Evolutionary conservation across 2,888 invertebrate genomes (phyloP), one percentile per base, ranked within the genome.

Genomic region (Noctua fimbriata): DNA sequence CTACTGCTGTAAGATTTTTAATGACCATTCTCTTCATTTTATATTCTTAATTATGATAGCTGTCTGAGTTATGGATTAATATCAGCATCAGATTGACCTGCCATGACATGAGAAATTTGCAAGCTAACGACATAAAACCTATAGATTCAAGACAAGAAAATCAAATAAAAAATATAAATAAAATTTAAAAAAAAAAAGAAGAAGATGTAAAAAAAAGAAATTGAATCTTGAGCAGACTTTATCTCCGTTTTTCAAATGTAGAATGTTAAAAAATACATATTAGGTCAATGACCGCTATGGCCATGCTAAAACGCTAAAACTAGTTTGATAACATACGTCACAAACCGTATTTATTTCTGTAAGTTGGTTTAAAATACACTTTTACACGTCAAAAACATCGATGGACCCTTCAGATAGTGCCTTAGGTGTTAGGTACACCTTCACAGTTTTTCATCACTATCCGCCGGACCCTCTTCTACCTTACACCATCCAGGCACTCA

Each of bases 401-500:
- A 28, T 28, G 14, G 16, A 16, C 28, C 16, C 0, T 28, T 28
- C 6, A 60, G 28, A 28, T 28, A 60, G 60, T 28, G 28, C 28
- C 60, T 0, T 28, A 18, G 28, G 16, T 28, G 18, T 60, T 28
- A 28, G 1, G 28, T n/a, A 66, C 10, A 72, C 9, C 5, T 60
- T 12, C 28, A 21, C 10, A n/a, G 1, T 16, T 4, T 63, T 12
- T 32, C 5, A 14, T 66, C 3, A 18, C 28, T 21, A 6, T 9
- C 16, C 0, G 21, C 49, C 55, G n/a, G 1, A 14, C 0, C 12
- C 69, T 71, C 73, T 72, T 14, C 14, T 86, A 1, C 24, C 80
- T 89, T 90, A 80, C 2, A 75, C 88, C 90, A 70, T 10, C 14
- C 73, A 14, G 47, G 65, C 86, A 86, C 89, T 89, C 87, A 89